Evolutionary conservation across 1,140 invertebrate species (phyloP).

Genomic region (Luehdorfia chinensis): DNA sequence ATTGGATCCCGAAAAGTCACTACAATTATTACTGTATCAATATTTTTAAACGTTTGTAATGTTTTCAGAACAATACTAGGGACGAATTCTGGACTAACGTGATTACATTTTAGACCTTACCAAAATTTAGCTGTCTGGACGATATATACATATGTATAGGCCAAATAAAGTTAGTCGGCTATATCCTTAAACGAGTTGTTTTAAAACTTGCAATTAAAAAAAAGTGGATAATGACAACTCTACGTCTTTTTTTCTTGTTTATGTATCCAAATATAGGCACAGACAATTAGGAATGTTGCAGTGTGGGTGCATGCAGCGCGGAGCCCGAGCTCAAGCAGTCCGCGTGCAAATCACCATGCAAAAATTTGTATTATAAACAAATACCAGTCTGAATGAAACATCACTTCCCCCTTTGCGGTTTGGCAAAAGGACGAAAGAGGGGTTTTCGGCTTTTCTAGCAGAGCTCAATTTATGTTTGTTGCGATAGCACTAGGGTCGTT

Average conservation of each 20-base stretch:
- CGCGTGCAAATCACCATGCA: constrained; percentile 66
- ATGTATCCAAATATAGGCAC: neutral
- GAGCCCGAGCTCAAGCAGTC: constrained; percentile 50
- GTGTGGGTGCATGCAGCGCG: constrained; percentile 55
- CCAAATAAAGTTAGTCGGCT: too few relatives aligned
- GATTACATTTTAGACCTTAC: too few relatives aligned
- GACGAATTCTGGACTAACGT: too few relatives aligned
- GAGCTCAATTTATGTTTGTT: constrained; percentile 47
- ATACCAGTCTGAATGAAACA: constrained; percentile 48
- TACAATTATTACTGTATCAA: too few relatives aligned
- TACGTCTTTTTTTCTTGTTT: constrained; percentile 17
- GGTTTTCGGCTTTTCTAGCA: constrained; percentile 33
- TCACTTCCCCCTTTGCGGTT: constrained; percentile 30
- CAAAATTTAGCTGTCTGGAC: too few relatives aligned
- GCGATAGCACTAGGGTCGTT: constrained; percentile 31
- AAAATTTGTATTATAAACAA: constrained; percentile 69
- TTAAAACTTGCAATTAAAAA: too few relatives aligned
- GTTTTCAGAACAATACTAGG: too few relatives aligned
- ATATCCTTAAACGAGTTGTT: too few relatives aligned
- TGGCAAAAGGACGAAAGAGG: constrained; percentile 42
- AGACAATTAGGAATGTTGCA: constrained; percentile 21
- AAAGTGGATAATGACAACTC: too few relatives aligned
- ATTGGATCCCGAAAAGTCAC: too few relatives aligned
- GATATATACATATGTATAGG: too few relatives aligned
- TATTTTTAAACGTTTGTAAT: too few relatives aligned